These are phyloP conservation scores for Aphaenogaster ashmeadi DNA, from an alignment of 1,140 invertebrate species.

Conservation along the genomic window DNA sequence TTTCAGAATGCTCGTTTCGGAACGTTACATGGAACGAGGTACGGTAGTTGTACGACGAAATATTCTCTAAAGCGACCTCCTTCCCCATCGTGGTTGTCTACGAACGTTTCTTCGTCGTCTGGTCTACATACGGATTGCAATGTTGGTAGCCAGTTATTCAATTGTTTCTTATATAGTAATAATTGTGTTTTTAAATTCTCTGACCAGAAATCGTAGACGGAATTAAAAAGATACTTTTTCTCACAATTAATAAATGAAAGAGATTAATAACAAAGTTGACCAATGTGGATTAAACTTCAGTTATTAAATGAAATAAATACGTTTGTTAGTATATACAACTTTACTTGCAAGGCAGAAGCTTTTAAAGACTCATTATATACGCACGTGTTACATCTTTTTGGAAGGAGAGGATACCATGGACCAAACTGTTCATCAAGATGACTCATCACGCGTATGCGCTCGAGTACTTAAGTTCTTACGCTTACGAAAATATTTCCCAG, in stretches of 20 bases:
- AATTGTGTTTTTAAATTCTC: not conserved
- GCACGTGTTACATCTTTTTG: not conserved
- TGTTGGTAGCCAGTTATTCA: not conserved
- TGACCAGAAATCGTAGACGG: not conserved
- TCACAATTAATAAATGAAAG: not conserved
- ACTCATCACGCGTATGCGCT: conserved; percentile 51
- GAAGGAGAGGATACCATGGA: not conserved
- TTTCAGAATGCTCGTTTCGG: conserved; percentile 68
- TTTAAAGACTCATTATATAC: conserved; percentile 20
- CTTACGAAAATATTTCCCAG: conserved; percentile 82
- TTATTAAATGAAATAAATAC: conserved; percentile 1
- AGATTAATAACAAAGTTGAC: not conserved
- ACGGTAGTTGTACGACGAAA: conserved; percentile 1
- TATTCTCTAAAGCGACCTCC: conserved; percentile 1
- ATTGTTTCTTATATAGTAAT: not conserved
- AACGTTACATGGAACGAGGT: conserved; percentile 69
- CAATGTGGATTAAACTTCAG: not conserved
- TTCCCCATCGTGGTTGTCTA: not conserved
- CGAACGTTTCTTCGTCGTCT: conserved; percentile 7
- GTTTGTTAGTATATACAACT: not conserved
- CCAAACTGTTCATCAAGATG: conserved; percentile 58
- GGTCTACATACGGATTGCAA: conserved; percentile 18
- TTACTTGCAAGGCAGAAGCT: not conserved
- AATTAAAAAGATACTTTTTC: not conserved
- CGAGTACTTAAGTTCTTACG: conserved; percentile 83